Evolutionary conservation across 2,113 vertebrate species (phyloP).

Genomic region (Phrynocephalus versicolor): DNA sequence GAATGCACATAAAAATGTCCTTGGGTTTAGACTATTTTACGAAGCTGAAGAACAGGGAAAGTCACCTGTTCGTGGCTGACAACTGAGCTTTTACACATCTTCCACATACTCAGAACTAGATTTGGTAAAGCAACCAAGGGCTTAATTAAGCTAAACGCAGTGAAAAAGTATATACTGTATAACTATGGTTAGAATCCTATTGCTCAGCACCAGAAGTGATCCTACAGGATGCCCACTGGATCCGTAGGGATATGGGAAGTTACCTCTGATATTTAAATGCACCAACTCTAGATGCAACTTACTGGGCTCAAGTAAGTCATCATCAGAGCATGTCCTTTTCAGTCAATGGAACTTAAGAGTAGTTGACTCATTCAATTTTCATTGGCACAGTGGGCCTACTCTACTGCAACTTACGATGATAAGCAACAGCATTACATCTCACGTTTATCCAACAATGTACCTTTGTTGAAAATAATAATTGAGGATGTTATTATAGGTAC

Average conservation of each 20-base stretch:
- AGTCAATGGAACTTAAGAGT: too few relatives aligned
- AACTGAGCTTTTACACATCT: not conserved
- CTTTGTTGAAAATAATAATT: not conserved
- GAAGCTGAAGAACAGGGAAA: not conserved
- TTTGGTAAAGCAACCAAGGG: not conserved
- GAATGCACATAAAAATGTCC: not conserved
- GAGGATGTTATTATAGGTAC: not conserved
- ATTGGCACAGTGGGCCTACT: too few relatives aligned
- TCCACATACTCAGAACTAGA: not conserved
- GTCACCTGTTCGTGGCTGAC: not conserved
- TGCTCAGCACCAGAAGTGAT: too few relatives aligned
- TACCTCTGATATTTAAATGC: too few relatives aligned
- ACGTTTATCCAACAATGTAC: not conserved
- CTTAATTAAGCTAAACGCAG: not conserved
- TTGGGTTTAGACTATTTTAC: not conserved
- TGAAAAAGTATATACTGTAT: not conserved
- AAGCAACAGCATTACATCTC: too few relatives aligned
- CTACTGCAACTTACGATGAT: too few relatives aligned
- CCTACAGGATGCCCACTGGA: too few relatives aligned
- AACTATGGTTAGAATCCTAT: not conserved
- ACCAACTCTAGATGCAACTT: too few relatives aligned
- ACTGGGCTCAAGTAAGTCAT: too few relatives aligned
- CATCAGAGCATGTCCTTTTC: too few relatives aligned
- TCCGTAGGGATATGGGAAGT: too few relatives aligned
- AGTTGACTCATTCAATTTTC: too few relatives aligned